A percentile compares a stretch with the other conserved stretches of the same genome.
Evolutionary conservation across 2,797 vertebrate genomes (phyloP).

Genomic region (Prunella strophiata): DNA sequence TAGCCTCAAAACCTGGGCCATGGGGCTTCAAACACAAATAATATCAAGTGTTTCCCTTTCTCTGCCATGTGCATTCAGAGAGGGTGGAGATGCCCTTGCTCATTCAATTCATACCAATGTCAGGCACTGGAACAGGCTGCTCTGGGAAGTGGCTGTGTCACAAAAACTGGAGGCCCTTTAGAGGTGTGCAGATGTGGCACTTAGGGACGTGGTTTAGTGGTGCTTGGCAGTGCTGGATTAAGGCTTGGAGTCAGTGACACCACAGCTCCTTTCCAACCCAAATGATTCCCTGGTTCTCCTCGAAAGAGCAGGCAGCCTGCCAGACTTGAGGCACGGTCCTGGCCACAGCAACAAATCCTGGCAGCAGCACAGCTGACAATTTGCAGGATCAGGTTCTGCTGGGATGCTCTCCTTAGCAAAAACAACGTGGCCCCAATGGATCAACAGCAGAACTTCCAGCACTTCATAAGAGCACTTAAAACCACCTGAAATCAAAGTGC

Average conservation of each 20-base stretch:
- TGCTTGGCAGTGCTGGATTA: neutral
- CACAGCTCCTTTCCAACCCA: neutral
- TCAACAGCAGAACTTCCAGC: neutral
- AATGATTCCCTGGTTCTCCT: neutral
- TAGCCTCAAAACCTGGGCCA: neutral
- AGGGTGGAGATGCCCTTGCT: neutral
- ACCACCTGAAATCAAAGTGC: neutral
- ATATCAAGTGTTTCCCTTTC: neutral
- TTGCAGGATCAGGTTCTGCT: neutral
- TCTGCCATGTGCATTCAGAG: neutral
- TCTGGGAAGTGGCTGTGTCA: neutral
- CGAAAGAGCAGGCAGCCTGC: neutral
- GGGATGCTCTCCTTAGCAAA: neutral
- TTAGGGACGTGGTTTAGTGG: neutral
- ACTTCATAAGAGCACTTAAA: neutral
- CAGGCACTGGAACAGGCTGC: neutral
- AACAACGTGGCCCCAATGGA: fast-evolving
- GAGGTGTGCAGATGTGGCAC: neutral
- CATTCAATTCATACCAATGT: neutral
- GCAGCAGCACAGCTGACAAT: neutral
- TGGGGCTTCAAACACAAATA: neutral
- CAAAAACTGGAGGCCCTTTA: neutral
- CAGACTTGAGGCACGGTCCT: neutral
- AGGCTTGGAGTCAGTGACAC: neutral
- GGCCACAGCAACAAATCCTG: neutral